Conservation (phyloP, 2,888 invertebrate genomes). For the Drosophila demipolita region DNA sequence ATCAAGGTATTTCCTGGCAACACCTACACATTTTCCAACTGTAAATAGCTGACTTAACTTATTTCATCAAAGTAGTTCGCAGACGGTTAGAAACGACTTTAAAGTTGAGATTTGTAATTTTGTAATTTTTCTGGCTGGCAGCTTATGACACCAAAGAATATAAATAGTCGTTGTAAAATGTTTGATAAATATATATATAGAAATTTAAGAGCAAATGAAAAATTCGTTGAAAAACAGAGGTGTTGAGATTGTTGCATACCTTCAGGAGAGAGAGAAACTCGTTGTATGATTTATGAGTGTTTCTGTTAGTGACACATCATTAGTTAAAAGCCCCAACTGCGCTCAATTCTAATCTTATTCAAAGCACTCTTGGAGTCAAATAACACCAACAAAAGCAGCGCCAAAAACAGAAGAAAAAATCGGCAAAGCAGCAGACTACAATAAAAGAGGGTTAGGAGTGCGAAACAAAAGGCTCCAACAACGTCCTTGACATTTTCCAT, state of each 20-base stretch:
- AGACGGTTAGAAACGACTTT: too few species aligned
- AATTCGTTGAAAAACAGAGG: slow-evolving; percentile 32
- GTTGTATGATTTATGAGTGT: slow-evolving; percentile 65
- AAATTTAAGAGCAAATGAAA: slow-evolving; percentile 33
- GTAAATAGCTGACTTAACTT: too few species aligned
- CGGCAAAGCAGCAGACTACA: not conserved
- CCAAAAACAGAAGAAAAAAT: not conserved
- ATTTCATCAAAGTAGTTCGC: too few species aligned
- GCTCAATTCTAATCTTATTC: slow-evolving; percentile 30
- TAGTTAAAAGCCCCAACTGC: slow-evolving; percentile 66
- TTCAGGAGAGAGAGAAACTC: slow-evolving; percentile 5
- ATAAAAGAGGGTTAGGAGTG: not conserved
- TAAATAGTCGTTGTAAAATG: slow-evolving; percentile 44
- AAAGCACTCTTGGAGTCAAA: slow-evolving; percentile 8
- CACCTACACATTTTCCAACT: too few species aligned
- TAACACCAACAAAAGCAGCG: not conserved
- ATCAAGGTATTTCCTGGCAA: too few species aligned
- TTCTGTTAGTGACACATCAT: slow-evolving; percentile 67
- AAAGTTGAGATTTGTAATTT: not conserved
- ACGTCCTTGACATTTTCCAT: slow-evolving; percentile 9
- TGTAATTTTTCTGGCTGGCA: not conserved
- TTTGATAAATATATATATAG: slow-evolving; percentile 53
- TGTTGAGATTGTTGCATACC: slow-evolving; percentile 32
- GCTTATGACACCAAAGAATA: slow-evolving; percentile 47
- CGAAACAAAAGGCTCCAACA: not conserved